phyloP scores from a whole-genome alignment of 2,797 vertebrate genomes.

The Eulemur coronatus region DNA sequence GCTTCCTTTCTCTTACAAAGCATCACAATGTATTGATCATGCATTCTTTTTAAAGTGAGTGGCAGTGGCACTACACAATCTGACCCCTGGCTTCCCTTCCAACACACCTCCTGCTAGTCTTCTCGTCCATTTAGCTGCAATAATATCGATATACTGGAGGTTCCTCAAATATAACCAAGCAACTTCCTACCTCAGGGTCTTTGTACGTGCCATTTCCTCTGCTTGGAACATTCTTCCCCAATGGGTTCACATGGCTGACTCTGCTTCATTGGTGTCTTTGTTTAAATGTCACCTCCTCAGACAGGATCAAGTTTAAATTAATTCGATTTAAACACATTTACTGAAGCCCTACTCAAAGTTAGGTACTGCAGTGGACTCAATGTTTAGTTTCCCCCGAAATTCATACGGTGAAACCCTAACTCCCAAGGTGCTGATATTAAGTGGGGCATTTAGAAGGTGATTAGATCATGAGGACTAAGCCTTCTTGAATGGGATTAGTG shows the following conservation, averaged over 20 bases:
- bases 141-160: not conserved
- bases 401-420: not conserved
- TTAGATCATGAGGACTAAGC: not conserved
- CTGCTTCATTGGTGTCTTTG: not conserved
- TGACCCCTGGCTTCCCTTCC: not conserved
- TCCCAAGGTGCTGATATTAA: not conserved
- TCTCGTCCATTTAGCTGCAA: not conserved
- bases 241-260: not conserved
- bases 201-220: not conserved
- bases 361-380: not conserved
- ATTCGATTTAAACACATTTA: not conserved
- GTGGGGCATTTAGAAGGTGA: not conserved
- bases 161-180: not conserved
- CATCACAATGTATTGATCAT: not conserved
- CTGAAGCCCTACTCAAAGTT: not conserved
- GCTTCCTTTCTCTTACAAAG: not conserved
- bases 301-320: not conserved
- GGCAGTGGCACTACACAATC: not conserved
- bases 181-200: not conserved
- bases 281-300: slow-evolving; percentile 18
- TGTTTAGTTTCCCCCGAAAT: not conserved
- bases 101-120: not conserved
- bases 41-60: slow-evolving; percentile 8
- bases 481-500: not conserved
- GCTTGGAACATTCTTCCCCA: not conserved